Base-by-base conservation (phyloP, 2,888 invertebrate genomes). In the Eristalinus sepulchralis region DNA sequence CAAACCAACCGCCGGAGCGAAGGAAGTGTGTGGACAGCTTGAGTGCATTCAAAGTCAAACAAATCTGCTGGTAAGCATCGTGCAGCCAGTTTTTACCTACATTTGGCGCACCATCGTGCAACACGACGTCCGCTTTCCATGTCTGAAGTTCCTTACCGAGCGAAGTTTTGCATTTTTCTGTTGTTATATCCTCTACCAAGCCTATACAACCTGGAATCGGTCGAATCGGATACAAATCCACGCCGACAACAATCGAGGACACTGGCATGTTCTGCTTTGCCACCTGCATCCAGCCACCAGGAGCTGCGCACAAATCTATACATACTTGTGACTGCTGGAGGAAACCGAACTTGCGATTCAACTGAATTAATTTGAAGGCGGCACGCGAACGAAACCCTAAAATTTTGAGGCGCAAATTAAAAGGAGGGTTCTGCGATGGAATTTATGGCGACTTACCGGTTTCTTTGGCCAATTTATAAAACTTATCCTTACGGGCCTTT, bases 281-380 rank as follows among this genome's bases (percentile, higher is more conserved):
- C 72, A 99, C 99, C 93, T 98, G 99, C 96, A 99, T 97, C 99
- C 99, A 99, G 89, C 99, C 99, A 91, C 99, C 99, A 0, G 99
- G 99, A 0, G 99, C 99, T 13, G 99, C 99, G 93, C 99, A 99
- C 86, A 99, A 94, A 94, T 99, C 99, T 90, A 99, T 95, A 89
- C 98, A 97, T 94, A 99, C 98, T 94, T 97, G 95, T 0, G 99
- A 97, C 91, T 96, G 97, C 94, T 99, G 98, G 6, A 99, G 94
- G 93, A 99, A 99, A 72, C 98, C 97, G 93, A 97, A 99, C 92
- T 98, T 98, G 88, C 99, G 95, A 93, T 99, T 99, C 70, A 99
- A 93, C 91, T 99, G 99, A 88, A 99, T 97, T 89, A 99, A 95
- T 92, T 99, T 99, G 93, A 99, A 99, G n/a, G 99, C 98, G 90